Evolutionary conservation across 2,888 invertebrate species (phyloP), one percentile per base, ranked within the genome.

Genomic region (Pteria penguin): DNA sequence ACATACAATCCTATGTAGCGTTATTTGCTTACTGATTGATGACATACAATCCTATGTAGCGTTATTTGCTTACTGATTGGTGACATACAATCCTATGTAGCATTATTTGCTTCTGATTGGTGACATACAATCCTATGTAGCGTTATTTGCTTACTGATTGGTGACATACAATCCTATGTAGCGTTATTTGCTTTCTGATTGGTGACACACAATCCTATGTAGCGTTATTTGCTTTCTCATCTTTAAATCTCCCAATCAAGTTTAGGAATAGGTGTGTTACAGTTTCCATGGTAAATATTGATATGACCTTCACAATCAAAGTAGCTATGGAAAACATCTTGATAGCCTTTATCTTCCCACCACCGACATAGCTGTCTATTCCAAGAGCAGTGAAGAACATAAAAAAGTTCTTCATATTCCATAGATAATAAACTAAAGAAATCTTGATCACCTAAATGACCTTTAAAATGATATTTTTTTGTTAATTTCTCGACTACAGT

Each of bases 401-500:
- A 94, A 86, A 96, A 95, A 61, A 96, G 91, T 80, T 95, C 93
- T 5, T 95, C 95, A 85, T 95, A 93, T 86, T 96, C 96, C 82
- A 94, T 94, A 11, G 94, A 95, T 11, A 96, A 87, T 36, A 96
- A 91, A 0, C 96, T 95, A 89, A 95, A 96, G 91, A 95, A 96
- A 92, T 96, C 96, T 91, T 96, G 96, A 92, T 96, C 96, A 0
- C 96, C 96, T 32, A 96, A 93, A 90, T 96, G 96, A 26, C 92
- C 92, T 79, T 90, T 87, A 78, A 92, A 92, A 29, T 84, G 78
- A 84, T 92, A 93, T 81, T 93, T 92, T 18, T 89, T 72, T 18
- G 92, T 89, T 24, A 93, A 74, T 2, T 78, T 68, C 26, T 85
- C 77, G 0, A 93, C 76, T 22, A 74, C 70, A 0, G 89, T 82